Evolutionary conservation across 1,140 invertebrate species (phyloP).

Genomic region (Papilio helenus): DNA sequence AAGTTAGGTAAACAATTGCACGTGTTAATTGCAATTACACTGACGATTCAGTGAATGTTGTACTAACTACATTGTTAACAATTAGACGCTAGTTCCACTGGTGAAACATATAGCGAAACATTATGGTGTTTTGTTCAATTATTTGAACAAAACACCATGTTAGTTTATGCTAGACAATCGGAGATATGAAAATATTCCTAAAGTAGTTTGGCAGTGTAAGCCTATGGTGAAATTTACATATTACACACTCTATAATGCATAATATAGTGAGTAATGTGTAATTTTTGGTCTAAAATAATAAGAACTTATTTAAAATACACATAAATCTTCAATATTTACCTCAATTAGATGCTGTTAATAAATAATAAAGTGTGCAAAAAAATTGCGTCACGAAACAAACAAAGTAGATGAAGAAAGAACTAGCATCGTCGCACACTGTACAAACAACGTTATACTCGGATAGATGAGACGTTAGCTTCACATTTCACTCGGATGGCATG

Average conservation of each 20-base stretch:
- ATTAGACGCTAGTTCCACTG: background rate
- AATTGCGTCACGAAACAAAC: background rate
- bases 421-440: background rate
- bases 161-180: too few species aligned
- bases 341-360: background rate
- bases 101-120: background rate
- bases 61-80: background rate
- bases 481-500: background rate
- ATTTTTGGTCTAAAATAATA: too few species aligned
- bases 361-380: background rate
- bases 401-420: background rate
- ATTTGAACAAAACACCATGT: too few species aligned
- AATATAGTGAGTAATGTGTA: too few species aligned
- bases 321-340: background rate
- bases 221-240: too few species aligned
- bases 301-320: background rate
- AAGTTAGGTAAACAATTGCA: slow-evolving; percentile 7
- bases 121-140: too few species aligned
- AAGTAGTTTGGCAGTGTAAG: too few species aligned
- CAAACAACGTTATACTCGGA: background rate
- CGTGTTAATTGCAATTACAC: slow-evolving; percentile 9
- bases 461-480: slow-evolving; percentile 2
- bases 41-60: background rate
- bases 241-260: too few species aligned
- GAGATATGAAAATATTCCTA: too few species aligned